A percentile compares a stretch with the other conserved stretches of the same genome.
phyloP scores from a whole-genome alignment of 2,797 vertebrate genomes.

The Pseudochirops corinnae region DNA sequence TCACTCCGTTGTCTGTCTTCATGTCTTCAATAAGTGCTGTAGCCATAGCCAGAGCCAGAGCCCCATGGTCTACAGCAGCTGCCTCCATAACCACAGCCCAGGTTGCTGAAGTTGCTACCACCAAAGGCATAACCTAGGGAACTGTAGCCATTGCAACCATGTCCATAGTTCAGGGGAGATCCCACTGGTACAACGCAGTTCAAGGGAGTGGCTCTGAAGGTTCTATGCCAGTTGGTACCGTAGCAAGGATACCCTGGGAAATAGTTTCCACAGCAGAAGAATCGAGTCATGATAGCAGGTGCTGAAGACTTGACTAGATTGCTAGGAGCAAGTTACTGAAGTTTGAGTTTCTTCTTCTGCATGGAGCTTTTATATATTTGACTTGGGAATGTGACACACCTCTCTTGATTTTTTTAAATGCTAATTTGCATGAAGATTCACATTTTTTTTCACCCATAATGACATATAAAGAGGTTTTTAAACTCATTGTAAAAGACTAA shows the following conservation, averaged over 20 bases:
- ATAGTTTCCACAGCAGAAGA: slow-evolving; percentile 78
- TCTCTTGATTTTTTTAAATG: not conserved
- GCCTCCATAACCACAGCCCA: slow-evolving; percentile 64
- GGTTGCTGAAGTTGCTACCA: slow-evolving; percentile 57
- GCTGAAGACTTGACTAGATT: not conserved
- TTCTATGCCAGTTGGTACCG: slow-evolving; percentile 77
- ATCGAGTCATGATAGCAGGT: slow-evolving; percentile 71
- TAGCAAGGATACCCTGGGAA: slow-evolving; percentile 76
- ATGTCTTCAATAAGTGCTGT: slow-evolving; percentile 74
- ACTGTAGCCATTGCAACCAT: slow-evolving; percentile 60
- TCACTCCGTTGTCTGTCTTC: not conserved
- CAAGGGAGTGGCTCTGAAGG: slow-evolving; percentile 72
- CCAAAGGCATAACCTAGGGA: slow-evolving; percentile 71
- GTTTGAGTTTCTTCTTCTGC: slow-evolving; percentile 30
- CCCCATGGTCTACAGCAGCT: slow-evolving; percentile 73
- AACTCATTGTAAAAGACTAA: slow-evolving; percentile 60
- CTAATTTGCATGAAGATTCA: slow-evolving; percentile 59
- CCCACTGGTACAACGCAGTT: slow-evolving; percentile 74
- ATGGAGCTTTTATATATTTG: slow-evolving; percentile 63
- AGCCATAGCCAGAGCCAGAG: slow-evolving; percentile 76
- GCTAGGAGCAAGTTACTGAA: not conserved
- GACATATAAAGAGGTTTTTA: slow-evolving; percentile 46
- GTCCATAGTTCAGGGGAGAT: slow-evolving; percentile 68
- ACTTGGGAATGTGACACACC: slow-evolving; percentile 9
- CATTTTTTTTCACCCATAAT: slow-evolving; percentile 60